Base-by-base conservation (phyloP, 1,140 invertebrate species). In the Aphidius ervi region DNA sequence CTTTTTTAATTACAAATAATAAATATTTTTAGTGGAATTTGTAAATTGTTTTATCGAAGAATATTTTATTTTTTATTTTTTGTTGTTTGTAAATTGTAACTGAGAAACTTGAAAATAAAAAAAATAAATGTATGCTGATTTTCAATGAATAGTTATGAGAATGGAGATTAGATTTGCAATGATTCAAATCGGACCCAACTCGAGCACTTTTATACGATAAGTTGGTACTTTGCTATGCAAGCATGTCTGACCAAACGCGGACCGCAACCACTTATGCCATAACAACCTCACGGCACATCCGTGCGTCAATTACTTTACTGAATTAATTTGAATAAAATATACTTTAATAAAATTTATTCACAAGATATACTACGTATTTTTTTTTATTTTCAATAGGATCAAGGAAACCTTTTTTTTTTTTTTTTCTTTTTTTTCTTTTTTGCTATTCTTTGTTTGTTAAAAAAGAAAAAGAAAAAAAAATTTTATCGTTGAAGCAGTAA, bases 261-360 rank as follows among this genome's bases (percentile, higher is more conserved):
- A 52, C 49, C 49, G 7, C 49, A 39, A 52, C 49, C 49, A 52
- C 49, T 52, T 10, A 31, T 31, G 49, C 37, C 31, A 39, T 23
- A 52, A 52, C 49, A 52, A 23, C 4, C 2, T 31, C 23, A 20
- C 47, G 3, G 9, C 49, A 52, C 49, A 52, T 52, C 49, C 48
- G 48, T 49, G 16, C 49, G 10, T 23, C 23, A 52, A 52, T 52
- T 52, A 52, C 2, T 31, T 31, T 52, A 39, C 49, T 23, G 49
- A 52, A 52, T 52, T 39, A 23, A 52, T 52, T 52, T 52, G 49
- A 52, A 52, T 52, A 39, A 52, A 52, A 52, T 52, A 52, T 39
- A 10, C 31, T 39, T 39, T 10, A 10, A 31, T 31, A 31, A 31
- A 31, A 31, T 31, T 31, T 31, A 31, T 31, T 31, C 23, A 31